Evolutionary conservation across 2,797 vertebrate genomes (phyloP).

Genomic region (Stomatorhinus walkeri): DNA sequence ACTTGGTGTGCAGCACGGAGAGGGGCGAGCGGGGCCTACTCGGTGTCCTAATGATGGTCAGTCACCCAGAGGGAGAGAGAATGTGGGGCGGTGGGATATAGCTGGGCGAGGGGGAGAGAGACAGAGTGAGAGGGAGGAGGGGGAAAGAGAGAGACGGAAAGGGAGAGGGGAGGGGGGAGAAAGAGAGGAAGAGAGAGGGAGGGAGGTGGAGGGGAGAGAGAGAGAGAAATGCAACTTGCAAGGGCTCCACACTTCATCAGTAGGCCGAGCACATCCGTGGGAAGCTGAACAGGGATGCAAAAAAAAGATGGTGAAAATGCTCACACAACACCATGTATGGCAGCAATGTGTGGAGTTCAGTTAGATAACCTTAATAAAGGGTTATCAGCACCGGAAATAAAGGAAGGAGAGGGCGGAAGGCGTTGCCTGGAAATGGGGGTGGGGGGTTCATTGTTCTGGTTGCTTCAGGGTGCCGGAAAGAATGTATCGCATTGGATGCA

Average conservation of each 20-base stretch:
- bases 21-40: not conserved
- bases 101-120: not conserved
- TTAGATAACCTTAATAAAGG: not conserved
- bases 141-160: not conserved
- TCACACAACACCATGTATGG: not conserved
- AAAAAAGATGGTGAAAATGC: not conserved
- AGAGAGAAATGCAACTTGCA: not conserved
- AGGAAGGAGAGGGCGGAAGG: not conserved
- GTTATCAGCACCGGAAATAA: not conserved
- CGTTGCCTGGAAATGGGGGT: not conserved
- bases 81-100: not conserved
- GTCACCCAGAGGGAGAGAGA: not conserved
- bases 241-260: conserved; percentile 19
- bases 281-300: conserved; percentile 2
- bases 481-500: not conserved
- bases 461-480: not conserved
- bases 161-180: not conserved
- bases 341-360: not conserved
- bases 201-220: not conserved
- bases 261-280: conserved; percentile 24
- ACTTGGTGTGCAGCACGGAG: not conserved
- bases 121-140: not conserved
- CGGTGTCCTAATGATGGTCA: not conserved
- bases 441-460: not conserved
- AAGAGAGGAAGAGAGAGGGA: not conserved